These are phyloP conservation scores for Synergus laeviventris DNA, from an alignment of 2,888 invertebrate genomes.

Conservation along the genomic window DNA sequence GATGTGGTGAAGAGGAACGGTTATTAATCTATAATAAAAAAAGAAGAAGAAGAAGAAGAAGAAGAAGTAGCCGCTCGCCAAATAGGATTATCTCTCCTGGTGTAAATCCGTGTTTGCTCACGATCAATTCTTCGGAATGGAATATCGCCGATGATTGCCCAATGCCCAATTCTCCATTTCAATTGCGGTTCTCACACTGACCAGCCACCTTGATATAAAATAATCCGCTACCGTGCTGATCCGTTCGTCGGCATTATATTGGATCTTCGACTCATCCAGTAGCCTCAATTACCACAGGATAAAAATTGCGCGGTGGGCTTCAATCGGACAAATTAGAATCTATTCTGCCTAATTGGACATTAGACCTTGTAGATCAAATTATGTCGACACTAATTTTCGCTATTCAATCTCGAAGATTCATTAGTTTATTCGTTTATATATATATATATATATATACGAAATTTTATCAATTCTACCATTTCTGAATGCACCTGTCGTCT, in stretches of 20 bases:
- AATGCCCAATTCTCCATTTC: constrained; percentile 21
- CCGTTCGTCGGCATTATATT: constrained; percentile 44
- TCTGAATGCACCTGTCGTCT: not conserved
- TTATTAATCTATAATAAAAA: constrained; percentile 35
- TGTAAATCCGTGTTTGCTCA: constrained; percentile 37
- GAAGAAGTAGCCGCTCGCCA: constrained; percentile 14
- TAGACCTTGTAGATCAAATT: constrained; percentile 65
- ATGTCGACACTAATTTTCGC: constrained; percentile 58
- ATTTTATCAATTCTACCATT: not conserved
- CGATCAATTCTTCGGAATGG: constrained; percentile 31
- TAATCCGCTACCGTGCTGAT: constrained; percentile 65
- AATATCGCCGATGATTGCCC: constrained; percentile 36
- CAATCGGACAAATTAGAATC: constrained; percentile 70
- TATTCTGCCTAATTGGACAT: constrained; percentile 71
- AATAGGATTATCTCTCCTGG: constrained; percentile 30
- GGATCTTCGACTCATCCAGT: constrained; percentile 57
- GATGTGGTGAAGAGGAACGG: constrained; percentile 20
- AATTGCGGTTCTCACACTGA: constrained; percentile 23
- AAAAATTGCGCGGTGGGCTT: constrained; percentile 61
- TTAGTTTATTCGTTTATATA: not conserved
- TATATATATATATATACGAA: not conserved
- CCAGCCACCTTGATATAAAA: constrained; percentile 57
- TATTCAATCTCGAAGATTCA: not conserved
- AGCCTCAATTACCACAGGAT: constrained; percentile 63
- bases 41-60: too few relatives aligned